Evolutionary conservation across 2,888 invertebrate genomes (phyloP).

Genomic region (Asteroscopus sphinx): DNA sequence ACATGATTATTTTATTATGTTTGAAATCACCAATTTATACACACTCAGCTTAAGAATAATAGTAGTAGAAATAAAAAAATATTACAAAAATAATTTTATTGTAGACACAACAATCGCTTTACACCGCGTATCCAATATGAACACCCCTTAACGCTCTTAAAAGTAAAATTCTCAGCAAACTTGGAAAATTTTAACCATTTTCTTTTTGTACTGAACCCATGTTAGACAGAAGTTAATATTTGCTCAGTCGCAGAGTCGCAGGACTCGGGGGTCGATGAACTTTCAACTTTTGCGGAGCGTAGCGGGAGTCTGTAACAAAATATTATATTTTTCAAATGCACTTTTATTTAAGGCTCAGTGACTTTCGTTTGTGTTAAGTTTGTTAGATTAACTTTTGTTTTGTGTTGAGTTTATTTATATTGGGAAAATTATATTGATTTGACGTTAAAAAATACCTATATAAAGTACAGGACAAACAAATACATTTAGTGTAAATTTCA

Average conservation of each 20-base stretch:
- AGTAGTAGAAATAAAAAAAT: too few relatives aligned
- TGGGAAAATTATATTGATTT: too few relatives aligned
- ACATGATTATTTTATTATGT: too few relatives aligned
- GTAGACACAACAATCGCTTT: too few relatives aligned
- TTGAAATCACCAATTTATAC: too few relatives aligned
- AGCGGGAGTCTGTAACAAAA: conserved; percentile 34
- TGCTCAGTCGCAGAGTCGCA: conserved; percentile 13
- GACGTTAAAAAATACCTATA: too few relatives aligned
- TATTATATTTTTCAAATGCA: conserved; percentile 43
- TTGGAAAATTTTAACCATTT: conserved; percentile 9
- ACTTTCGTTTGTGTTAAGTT: conserved; percentile 17
- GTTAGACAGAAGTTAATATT: conserved; percentile 43
- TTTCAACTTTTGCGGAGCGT: conserved; percentile 26
- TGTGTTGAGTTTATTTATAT: neutral
- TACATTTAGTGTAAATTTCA: too few relatives aligned
- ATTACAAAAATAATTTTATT: too few relatives aligned
- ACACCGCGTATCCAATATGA: neutral
- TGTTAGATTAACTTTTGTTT: neutral
- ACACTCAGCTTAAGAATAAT: too few relatives aligned
- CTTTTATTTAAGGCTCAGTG: conserved; percentile 28
- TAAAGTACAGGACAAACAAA: too few relatives aligned
- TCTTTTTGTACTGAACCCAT: conserved; percentile 48
- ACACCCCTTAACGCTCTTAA: conserved; percentile 1
- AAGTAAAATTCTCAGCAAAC: conserved; percentile 26
- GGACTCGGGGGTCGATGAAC: conserved; percentile 30